Percentiles rank a stretch among this genome's conserved stretches.
Evolutionary conservation across 2,113 vertebrate genomes (phyloP).

Genomic region (Tonatia bakeri): DNA sequence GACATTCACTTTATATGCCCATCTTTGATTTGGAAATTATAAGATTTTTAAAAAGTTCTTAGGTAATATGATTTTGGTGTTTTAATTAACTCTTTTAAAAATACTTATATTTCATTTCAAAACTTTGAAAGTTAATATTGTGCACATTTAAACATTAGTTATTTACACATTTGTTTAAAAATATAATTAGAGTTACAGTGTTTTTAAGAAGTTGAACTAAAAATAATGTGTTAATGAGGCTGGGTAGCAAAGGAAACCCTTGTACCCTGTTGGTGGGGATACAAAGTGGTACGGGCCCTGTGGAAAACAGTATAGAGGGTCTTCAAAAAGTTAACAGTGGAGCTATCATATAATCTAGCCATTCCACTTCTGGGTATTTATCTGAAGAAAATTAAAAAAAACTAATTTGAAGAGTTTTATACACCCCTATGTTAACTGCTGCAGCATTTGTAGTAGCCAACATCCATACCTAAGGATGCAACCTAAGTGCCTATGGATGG

Average conservation of each 20-base stretch:
- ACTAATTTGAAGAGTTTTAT: neutral
- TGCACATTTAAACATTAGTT: neutral
- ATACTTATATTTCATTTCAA: neutral
- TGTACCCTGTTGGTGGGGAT: neutral
- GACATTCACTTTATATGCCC: neutral
- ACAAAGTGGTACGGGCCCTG: neutral
- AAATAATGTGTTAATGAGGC: neutral
- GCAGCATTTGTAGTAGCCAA: neutral
- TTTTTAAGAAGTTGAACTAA: neutral
- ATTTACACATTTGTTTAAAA: neutral
- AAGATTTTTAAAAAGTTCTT: neutral
- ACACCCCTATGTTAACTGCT: too few relatives aligned
- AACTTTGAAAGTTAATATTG: neutral
- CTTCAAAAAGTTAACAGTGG: neutral
- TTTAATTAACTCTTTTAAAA: neutral
- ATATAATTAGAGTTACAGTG: neutral
- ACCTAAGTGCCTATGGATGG: neutral
- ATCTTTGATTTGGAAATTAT: slow-evolving; percentile 1
- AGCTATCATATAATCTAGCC: neutral
- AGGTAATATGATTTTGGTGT: neutral
- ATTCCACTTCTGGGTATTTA: neutral
- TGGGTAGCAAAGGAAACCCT: neutral
- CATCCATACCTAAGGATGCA: neutral
- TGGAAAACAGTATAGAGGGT: neutral
- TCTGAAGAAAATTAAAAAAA: neutral